Base-by-base conservation (phyloP, 2,888 invertebrate genomes). In the Notodromas monacha region DNA sequence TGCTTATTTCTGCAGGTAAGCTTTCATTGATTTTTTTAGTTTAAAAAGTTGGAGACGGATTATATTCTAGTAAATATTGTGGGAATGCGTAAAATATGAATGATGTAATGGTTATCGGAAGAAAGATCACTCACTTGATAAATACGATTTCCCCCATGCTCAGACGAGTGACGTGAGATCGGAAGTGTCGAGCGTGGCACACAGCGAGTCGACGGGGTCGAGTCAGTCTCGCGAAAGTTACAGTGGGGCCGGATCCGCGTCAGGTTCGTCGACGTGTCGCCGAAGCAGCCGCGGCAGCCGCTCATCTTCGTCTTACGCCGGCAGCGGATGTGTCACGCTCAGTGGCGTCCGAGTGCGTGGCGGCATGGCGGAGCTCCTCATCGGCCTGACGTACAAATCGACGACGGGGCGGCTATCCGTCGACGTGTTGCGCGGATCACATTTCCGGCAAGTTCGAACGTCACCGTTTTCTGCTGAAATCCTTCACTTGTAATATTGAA, bases 181-280 rank as follows among this genome's bases (percentile, higher is more conserved):
- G 21, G 69, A 69, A 44, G 52, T 67, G 34, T 54, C 65, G 40
- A 74, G 73, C 47, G 56, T 84, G 42, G 72, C 79, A 12, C 58
- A 79, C 33, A 84, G 81, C 37, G 84, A 86, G 51, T 77, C 77
- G 39, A 76, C 79, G 4, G 79, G 79, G 15, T 84, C 81, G 1
- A 77, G 77, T 40, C 79, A 77, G 50, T 84, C 84, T 21, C 8
- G 8, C n/a, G 21, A 8, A 6, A 21, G 6, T 21, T 21, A 8
- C n/a, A 6, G 8, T 21, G 8, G 12, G 15, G 29, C 8, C 14
- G 8, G 4, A 30, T 12, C 15, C 13, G 29, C 3, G 10, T 14
- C 12, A 6, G n/a, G 8, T 6, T n/a, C 21, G 8, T 21, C 21
- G 8, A 21, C n/a, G 8, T 21, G 8, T n/a, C 6, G 8, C 8